Conservation (phyloP, 2,113 vertebrate species). For the Melanocharis versteri region DNA sequence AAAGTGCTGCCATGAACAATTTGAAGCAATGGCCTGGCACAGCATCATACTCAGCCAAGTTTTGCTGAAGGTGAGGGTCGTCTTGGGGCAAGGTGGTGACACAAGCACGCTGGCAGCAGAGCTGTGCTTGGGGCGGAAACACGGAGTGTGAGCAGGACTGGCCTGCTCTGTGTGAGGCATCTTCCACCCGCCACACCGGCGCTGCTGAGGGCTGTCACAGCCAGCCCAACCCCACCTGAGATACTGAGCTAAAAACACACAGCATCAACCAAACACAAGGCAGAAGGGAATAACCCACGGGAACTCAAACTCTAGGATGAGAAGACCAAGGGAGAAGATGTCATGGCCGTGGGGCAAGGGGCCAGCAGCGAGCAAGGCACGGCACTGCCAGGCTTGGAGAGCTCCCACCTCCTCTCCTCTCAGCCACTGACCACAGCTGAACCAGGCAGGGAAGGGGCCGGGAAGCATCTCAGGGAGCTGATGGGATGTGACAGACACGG, state of each 20-base stretch:
- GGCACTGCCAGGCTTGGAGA: background rate
- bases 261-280: background rate
- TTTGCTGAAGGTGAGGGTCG: background rate
- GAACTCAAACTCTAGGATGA: background rate
- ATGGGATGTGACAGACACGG: background rate
- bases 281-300: background rate
- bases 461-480: background rate
- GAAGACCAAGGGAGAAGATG: background rate
- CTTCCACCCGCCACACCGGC: accelerated
- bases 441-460: background rate
- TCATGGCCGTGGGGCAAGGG: background rate
- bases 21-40: background rate
- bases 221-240: background rate
- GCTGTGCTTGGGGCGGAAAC: accelerated
- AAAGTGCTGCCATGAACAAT: background rate
- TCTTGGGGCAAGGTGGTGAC: background rate
- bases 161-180: background rate
- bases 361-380: background rate
- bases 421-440: background rate
- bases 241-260: background rate
- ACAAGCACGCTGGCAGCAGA: background rate
- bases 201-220: background rate
- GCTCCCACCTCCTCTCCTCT: background rate
- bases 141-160: background rate
- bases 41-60: background rate